Conservation (phyloP, 2,888 invertebrate species). For the Eupithecia vulgata region DNA sequence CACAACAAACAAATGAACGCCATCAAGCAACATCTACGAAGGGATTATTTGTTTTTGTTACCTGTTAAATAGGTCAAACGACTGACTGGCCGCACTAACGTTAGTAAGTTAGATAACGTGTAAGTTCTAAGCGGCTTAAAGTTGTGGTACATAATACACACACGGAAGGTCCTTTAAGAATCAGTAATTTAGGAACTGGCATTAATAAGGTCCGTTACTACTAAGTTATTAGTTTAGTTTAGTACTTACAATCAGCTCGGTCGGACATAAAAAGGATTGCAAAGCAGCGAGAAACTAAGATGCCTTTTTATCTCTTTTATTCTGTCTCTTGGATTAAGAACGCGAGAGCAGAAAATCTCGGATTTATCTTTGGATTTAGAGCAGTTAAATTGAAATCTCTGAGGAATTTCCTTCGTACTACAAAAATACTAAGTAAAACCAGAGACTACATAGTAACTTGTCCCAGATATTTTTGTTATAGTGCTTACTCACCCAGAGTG, state of each 20-base stretch:
- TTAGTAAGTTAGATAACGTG: too few species aligned
- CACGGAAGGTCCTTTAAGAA: background rate
- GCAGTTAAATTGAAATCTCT: background rate
- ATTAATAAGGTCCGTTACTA: background rate
- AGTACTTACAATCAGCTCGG: background rate
- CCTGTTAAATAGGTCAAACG: background rate
- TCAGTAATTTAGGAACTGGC: background rate
- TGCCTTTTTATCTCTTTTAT: background rate
- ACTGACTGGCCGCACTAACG: background rate
- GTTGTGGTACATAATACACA: background rate
- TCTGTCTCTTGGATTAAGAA: conserved; percentile 2
- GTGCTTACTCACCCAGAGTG: too few species aligned
- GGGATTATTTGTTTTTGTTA: background rate
- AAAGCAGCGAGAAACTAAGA: background rate
- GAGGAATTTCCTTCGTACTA: background rate
- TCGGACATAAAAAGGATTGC: background rate
- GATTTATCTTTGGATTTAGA: conserved; percentile 2
- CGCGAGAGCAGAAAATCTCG: conserved; percentile 1
- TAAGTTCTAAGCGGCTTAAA: background rate
- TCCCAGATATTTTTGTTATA: background rate
- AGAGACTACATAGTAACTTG: background rate
- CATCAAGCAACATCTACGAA: too few species aligned
- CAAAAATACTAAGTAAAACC: background rate
- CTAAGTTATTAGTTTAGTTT: background rate
- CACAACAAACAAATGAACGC: too few species aligned